Evolutionary conservation across 2,797 vertebrate genomes (phyloP).

Genomic region (Todus mexicanus): DNA sequence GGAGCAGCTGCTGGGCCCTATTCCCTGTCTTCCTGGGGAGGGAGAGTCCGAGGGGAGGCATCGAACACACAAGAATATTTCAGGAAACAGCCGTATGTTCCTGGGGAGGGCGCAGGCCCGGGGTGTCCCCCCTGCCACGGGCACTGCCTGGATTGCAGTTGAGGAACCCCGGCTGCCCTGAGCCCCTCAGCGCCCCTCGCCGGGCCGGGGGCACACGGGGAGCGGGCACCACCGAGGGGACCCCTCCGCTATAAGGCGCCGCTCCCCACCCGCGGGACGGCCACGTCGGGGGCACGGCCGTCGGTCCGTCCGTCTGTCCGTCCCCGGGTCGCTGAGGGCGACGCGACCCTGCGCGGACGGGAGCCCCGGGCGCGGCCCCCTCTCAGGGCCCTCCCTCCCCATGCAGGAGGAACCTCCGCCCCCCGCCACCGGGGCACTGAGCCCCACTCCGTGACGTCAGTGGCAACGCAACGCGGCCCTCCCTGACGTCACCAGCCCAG

Average conservation of each 20-base stretch:
- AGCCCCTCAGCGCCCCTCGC: too few relatives aligned
- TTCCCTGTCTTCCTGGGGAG: too few relatives aligned
- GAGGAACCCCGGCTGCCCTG: background rate
- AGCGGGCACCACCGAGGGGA: background rate
- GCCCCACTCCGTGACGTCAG: background rate
- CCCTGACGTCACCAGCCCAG: background rate
- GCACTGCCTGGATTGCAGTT: background rate
- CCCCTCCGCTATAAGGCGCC: too few relatives aligned
- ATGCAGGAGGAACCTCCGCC: background rate
- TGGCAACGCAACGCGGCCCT: background rate
- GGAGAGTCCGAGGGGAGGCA: too few relatives aligned
- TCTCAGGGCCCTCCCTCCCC: too few relatives aligned
- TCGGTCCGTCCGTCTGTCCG: too few relatives aligned
- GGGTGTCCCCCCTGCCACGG: too few relatives aligned
- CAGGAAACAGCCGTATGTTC: background rate
- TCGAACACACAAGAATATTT: too few relatives aligned
- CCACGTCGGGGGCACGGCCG: background rate
- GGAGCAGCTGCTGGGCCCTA: accelerated
- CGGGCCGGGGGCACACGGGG: background rate
- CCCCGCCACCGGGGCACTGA: too few relatives aligned
- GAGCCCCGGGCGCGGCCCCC: too few relatives aligned
- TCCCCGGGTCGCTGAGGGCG: too few relatives aligned
- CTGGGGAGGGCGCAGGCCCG: accelerated
- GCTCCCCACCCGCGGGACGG: background rate
- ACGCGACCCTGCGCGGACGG: too few relatives aligned